Conservation (phyloP, 2,797 vertebrate species). For the Eospalax fontanierii region DNA sequence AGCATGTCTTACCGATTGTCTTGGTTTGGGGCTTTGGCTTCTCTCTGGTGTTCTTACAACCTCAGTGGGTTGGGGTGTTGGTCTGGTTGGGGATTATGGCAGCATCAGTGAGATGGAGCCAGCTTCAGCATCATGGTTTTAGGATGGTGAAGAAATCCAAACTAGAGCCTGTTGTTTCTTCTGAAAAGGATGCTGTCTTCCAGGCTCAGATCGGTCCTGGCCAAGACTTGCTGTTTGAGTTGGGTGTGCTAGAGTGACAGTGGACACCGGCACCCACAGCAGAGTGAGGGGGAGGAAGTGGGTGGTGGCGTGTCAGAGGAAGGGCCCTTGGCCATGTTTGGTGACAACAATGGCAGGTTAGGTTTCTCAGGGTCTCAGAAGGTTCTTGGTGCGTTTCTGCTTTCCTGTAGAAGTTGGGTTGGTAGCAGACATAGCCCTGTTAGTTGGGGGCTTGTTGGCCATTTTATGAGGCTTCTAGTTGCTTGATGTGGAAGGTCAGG, state of each 20-base stretch:
- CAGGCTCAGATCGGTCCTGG: not conserved
- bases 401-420: not conserved
- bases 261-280: not conserved
- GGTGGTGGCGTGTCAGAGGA: conserved; percentile 51
- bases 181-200: not conserved
- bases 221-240: not conserved
- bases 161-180: not conserved
- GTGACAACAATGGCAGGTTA: not conserved
- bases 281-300: not conserved
- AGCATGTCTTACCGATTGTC: conserved; percentile 71
- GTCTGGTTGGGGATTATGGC: not conserved
- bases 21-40: conserved; percentile 83
- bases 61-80: conserved; percentile 60
- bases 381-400: not conserved
- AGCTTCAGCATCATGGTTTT: not conserved
- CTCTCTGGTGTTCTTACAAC: conserved; percentile 71
- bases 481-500: not conserved
- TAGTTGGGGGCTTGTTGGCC: not conserved
- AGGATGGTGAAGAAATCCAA: conserved; percentile 61
- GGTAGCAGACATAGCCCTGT: not conserved
- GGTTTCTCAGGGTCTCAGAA: not conserved
- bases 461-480: conserved; percentile 53
- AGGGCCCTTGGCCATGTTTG: not conserved
- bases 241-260: not conserved
- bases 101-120: not conserved